Conservation (phyloP, 2,888 invertebrate genomes). For the Agriopis marginaria region DNA sequence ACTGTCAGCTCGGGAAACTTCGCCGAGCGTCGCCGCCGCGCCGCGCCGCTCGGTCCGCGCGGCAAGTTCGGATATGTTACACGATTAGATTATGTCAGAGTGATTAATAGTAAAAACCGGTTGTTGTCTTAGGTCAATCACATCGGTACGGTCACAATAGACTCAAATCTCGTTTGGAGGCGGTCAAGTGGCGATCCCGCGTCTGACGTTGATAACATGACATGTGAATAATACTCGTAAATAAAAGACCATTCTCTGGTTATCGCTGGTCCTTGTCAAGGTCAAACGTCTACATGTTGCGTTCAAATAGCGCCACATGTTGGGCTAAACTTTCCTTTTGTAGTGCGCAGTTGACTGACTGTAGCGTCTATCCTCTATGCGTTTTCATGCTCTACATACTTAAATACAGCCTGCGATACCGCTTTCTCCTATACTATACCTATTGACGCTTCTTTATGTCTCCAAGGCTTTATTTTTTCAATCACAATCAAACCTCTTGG, state of each 20-base stretch:
- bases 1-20: conserved; percentile 76
- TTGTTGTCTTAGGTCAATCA: conserved; percentile 74
- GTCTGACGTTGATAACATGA: conserved; percentile 35
- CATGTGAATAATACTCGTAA: conserved; percentile 35
- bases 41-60: conserved; percentile 40
- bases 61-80: conserved; percentile 61
- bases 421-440: neutral
- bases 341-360: neutral
- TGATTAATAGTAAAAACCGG: conserved; percentile 73
- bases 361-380: neutral
- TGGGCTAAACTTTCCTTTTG: conserved; percentile 15
- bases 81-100: conserved; percentile 75
- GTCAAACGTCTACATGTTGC: conserved; percentile 25
- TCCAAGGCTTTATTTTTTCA: neutral
- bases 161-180: conserved; percentile 53
- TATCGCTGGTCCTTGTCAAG: conserved; percentile 31
- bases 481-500: no score
- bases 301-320: conserved; percentile 12
- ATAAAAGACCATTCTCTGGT: conserved; percentile 20
- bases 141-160: conserved; percentile 55
- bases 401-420: neutral
- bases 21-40: conserved; percentile 61
- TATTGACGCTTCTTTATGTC: neutral
- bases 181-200: conserved; percentile 59
- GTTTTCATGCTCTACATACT: conserved; percentile 10